phyloP scores from a whole-genome alignment of 1,140 invertebrate species.

The Nylanderia fulva region DNA sequence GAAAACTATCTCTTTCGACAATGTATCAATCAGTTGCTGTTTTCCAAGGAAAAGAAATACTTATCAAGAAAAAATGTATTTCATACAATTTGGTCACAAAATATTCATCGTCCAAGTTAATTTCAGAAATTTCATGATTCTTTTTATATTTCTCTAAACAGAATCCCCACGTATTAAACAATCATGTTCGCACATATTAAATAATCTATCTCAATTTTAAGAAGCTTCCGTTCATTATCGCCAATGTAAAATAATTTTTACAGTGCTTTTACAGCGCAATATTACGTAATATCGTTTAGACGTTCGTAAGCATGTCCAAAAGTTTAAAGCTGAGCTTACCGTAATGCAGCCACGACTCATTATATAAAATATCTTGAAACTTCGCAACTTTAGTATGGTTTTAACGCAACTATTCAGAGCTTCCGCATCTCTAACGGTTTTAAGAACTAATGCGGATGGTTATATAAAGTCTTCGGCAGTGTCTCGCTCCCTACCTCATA shows the following conservation, averaged over 20 bases:
- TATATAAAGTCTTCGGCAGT: slow-evolving; percentile 34
- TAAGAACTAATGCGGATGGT: slow-evolving; percentile 46
- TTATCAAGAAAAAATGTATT: background rate
- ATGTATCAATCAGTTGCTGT: background rate
- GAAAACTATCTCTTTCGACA: background rate
- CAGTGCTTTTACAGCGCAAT: slow-evolving; percentile 18
- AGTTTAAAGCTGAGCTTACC: slow-evolving; percentile 70
- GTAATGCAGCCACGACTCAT: slow-evolving; percentile 67
- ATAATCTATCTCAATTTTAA: background rate
- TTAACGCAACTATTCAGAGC: slow-evolving; percentile 69
- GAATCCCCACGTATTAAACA: background rate
- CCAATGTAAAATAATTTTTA: slow-evolving; percentile 39
- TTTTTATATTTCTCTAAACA: background rate
- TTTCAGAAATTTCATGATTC: background rate
- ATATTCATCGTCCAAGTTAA: background rate
- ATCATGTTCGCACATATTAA: background rate
- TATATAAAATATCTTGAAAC: slow-evolving; percentile 69
- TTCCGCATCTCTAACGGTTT: slow-evolving; percentile 65
- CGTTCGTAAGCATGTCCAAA: slow-evolving; percentile 37
- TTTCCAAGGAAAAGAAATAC: too few relatives aligned
- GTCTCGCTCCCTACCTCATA: background rate
- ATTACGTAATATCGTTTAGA: slow-evolving; percentile 64
- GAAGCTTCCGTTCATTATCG: background rate
- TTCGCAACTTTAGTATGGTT: slow-evolving; percentile 62
- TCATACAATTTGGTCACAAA: background rate